A percentile compares a stretch with the other conserved stretches of the same genome.
Evolutionary conservation across 2,113 vertebrate species (phyloP).

Genomic region (Hippocampus zosterae): DNA sequence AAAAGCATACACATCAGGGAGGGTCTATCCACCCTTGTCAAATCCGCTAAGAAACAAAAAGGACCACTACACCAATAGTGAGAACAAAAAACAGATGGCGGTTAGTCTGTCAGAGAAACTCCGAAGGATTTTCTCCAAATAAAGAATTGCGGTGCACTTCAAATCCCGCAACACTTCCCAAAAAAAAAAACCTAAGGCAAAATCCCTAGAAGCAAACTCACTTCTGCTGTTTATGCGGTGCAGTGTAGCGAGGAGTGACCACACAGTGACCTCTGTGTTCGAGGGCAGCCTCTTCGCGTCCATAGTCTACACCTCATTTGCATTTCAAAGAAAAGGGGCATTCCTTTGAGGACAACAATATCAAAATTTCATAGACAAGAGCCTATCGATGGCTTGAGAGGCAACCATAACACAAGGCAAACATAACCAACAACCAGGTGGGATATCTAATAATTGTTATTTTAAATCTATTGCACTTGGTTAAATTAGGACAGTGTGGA

Average conservation of each 20-base stretch:
- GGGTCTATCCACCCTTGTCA: too few relatives aligned
- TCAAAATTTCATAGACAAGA: not conserved
- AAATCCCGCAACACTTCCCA: not conserved
- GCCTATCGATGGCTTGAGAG: not conserved
- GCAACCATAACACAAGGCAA: too few relatives aligned
- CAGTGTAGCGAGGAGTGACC: too few relatives aligned
- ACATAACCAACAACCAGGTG: too few relatives aligned
- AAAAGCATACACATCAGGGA: too few relatives aligned
- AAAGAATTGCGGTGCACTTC: not conserved
- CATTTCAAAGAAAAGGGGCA: not conserved
- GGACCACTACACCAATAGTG: too few relatives aligned
- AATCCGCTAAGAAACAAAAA: too few relatives aligned
- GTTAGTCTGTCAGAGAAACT: too few relatives aligned
- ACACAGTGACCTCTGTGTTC: not conserved
- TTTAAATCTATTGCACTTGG: too few relatives aligned
- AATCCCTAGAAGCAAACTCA: not conserved
- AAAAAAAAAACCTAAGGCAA: not conserved
- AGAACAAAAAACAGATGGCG: too few relatives aligned
- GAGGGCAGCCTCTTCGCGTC: not conserved
- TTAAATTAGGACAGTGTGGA: too few relatives aligned
- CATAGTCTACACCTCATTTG: not conserved
- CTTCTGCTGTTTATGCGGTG: not conserved
- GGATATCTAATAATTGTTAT: too few relatives aligned
- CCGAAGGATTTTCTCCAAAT: not conserved
- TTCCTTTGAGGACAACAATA: not conserved